These are phyloP conservation scores for Danionella dracula DNA, from an alignment of 2,797 vertebrate species.

Conservation along the genomic window DNA sequence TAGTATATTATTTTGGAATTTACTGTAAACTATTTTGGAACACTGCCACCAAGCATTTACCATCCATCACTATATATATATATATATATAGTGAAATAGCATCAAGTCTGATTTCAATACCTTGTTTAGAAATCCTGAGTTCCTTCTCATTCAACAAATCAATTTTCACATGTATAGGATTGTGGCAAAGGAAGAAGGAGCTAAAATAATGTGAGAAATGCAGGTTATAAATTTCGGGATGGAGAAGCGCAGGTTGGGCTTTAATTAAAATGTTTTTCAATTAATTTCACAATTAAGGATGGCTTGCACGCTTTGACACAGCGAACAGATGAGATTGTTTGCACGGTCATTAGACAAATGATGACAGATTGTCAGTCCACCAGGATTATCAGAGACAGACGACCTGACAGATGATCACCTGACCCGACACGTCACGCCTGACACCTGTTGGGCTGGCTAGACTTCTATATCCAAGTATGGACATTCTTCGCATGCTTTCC, in stretches of 20 bases:
- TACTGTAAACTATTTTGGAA: too few species aligned
- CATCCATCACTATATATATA: too few species aligned
- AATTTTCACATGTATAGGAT: conserved; percentile 10
- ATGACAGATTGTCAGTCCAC: conserved; percentile 68
- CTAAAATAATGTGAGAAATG: neutral
- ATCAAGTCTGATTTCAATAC: too few species aligned
- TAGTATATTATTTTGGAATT: too few species aligned
- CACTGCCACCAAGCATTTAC: too few species aligned
- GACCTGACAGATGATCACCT: conserved; percentile 52
- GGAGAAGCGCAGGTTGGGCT: conserved; percentile 57
- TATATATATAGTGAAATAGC: too few species aligned
- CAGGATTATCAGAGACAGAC: conserved; percentile 59
- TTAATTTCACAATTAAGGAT: conserved; percentile 74
- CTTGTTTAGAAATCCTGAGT: too few species aligned
- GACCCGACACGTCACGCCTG: conserved; percentile 48
- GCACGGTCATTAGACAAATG: conserved; percentile 69
- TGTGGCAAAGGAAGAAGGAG: conserved; percentile 1
- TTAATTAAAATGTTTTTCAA: conserved; percentile 77
- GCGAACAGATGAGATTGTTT: conserved; percentile 67
- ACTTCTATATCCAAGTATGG: neutral
- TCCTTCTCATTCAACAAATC: too few species aligned
- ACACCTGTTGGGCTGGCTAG: neutral
- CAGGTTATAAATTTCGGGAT: conserved; percentile 48
- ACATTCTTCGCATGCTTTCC: too few species aligned
- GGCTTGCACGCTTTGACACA: conserved; percentile 69